Conservation (phyloP, 2,888 invertebrate genomes). For the Leptinotarsa rubiginosa region DNA sequence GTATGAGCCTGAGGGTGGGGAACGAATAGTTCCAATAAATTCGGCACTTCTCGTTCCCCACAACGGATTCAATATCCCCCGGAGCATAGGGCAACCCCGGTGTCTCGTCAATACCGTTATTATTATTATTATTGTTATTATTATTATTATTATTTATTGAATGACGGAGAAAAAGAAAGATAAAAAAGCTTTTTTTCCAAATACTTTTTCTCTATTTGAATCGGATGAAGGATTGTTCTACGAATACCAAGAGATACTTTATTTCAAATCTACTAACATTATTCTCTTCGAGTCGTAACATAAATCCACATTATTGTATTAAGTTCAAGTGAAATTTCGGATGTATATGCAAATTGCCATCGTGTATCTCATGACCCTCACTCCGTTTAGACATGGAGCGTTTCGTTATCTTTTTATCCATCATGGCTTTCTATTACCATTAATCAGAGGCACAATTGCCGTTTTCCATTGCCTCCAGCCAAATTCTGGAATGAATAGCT, state of each 20-base stretch:
- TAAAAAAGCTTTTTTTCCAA: too few species aligned
- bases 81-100: too few species aligned
- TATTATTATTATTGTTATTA: too few species aligned
- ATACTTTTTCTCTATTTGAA: too few species aligned
- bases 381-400: slow-evolving; percentile 21
- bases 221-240: not conserved
- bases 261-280: slow-evolving; percentile 11
- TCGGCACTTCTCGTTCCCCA: too few species aligned
- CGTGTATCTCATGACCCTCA: slow-evolving; percentile 32
- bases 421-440: slow-evolving; percentile 20
- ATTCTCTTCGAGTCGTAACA: slow-evolving; percentile 34
- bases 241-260: not conserved
- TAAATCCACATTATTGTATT: slow-evolving; percentile 35
- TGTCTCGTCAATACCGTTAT: too few species aligned
- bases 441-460: slow-evolving; percentile 9
- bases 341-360: slow-evolving; percentile 39
- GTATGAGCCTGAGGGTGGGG: too few species aligned
- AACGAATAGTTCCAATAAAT: too few species aligned
- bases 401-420: slow-evolving; percentile 25
- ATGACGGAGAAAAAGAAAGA: too few species aligned
- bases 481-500: not conserved
- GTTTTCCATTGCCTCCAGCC: slow-evolving; percentile 1
- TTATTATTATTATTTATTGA: too few species aligned
- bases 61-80: too few species aligned
- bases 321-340: slow-evolving; percentile 36